A percentile compares a stretch with the other conserved stretches of the same genome.
Evolutionary conservation across 2,888 invertebrate species (phyloP).

Genomic region (Rhaphigaster nebulosa): DNA sequence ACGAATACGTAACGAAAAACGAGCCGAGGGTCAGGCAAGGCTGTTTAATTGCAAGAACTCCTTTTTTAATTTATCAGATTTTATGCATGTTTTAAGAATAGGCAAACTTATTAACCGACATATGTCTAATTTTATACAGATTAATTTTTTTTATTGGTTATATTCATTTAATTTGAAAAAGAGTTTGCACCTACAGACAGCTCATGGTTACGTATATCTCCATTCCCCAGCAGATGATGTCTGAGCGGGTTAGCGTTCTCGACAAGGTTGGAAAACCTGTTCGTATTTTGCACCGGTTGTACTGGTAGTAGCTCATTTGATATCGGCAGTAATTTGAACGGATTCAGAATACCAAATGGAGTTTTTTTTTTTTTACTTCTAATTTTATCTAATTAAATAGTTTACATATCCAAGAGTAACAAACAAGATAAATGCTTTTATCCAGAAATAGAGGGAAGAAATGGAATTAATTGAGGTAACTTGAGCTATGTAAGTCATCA

Average conservation of each 20-base stretch:
- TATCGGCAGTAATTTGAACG: constrained; percentile 4
- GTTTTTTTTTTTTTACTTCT: neutral
- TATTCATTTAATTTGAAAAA: neutral
- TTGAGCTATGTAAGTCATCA: neutral
- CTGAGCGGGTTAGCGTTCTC: neutral
- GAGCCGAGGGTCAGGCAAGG: no score
- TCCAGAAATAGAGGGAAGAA: neutral
- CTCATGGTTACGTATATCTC: neutral
- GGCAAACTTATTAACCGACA: no score
- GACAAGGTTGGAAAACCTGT: constrained; percentile 7
- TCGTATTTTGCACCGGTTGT: constrained; percentile 14
- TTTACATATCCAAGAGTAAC: neutral
- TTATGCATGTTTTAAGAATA: no score
- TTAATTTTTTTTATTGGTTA: no score
- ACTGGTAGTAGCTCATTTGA: neutral
- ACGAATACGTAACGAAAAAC: no score
- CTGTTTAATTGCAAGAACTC: no score
- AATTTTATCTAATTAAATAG: neutral
- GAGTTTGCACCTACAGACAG: neutral
- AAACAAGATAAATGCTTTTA: neutral
- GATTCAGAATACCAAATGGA: neutral
- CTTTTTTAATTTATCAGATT: no score
- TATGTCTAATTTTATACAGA: no score
- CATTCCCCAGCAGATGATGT: neutral
- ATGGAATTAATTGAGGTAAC: neutral